Percentiles rank a stretch among this genome's conserved stretches.
These are phyloP conservation scores for Odontamblyopus lacepedii DNA, from an alignment of 2,797 vertebrate genomes.

Conservation along the genomic window DNA sequence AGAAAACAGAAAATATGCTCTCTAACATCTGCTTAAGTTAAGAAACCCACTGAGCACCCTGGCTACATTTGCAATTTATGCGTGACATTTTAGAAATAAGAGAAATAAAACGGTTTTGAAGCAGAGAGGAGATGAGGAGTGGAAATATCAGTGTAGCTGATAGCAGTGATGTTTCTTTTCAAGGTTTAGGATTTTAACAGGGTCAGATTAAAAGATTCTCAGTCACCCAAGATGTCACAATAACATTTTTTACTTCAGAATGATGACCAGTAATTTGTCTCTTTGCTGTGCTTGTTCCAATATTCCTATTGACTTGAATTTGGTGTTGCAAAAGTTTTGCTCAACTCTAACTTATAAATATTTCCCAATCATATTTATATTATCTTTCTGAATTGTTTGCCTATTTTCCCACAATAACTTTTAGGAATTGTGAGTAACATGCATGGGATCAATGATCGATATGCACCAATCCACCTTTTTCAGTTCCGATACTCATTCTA, in stretches of 20 bases:
- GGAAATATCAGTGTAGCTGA: neutral
- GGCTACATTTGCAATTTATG: constrained; percentile 42
- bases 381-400: no score
- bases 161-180: neutral
- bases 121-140: neutral
- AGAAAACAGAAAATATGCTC: constrained; percentile 32
- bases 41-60: constrained; percentile 21
- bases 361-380: no score
- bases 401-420: no score
- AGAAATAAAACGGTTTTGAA: neutral
- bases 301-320: no score
- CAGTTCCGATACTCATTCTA: no score
- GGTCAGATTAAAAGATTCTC: neutral
- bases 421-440: no score
- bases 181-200: neutral
- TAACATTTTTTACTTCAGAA: neutral
- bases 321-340: no score
- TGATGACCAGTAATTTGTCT: no score
- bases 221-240: neutral
- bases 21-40: constrained; percentile 35
- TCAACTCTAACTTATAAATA: no score
- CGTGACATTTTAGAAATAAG: constrained; percentile 5
- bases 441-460: no score
- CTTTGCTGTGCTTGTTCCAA: no score
- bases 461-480: no score